These are phyloP conservation scores for Oreochromis spilurus DNA, from an alignment of 2,113 vertebrate species.

Conservation along the genomic window DNA sequence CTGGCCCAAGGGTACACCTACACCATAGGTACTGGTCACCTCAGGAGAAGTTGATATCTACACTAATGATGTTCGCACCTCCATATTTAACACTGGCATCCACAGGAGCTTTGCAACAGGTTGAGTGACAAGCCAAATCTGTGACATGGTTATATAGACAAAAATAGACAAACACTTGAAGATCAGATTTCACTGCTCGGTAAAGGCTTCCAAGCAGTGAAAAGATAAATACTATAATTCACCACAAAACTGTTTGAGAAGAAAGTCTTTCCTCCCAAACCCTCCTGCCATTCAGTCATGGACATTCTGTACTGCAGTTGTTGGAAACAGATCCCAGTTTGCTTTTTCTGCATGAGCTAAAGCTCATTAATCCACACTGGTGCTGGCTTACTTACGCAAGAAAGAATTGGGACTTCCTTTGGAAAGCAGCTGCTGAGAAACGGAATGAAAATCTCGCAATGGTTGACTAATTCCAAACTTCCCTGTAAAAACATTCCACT, in stretches of 20 bases:
- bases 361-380: slow-evolving; percentile 52
- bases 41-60: slow-evolving; percentile 40
- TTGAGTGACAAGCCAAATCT: slow-evolving; percentile 26
- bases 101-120: background rate
- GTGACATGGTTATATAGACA: background rate
- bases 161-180: background rate
- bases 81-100: background rate
- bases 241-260: background rate
- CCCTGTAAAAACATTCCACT: slow-evolving; percentile 66
- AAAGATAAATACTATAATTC: background rate
- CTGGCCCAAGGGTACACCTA: slow-evolving; percentile 38
- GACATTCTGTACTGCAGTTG: slow-evolving; percentile 25
- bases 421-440: slow-evolving; percentile 44
- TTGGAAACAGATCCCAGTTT: slow-evolving; percentile 11
- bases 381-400: slow-evolving; percentile 46
- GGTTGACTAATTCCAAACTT: slow-evolving; percentile 62
- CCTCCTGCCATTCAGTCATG: background rate
- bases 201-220: background rate
- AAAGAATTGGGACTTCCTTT: slow-evolving; percentile 29
- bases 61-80: slow-evolving; percentile 17
- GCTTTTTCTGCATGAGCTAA: slow-evolving; percentile 31
- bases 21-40: slow-evolving; percentile 24
- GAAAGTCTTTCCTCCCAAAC: background rate
- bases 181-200: background rate
- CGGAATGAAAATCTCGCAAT: slow-evolving; percentile 61